A percentile compares a stretch with the other conserved stretches of the same genome.
phyloP scores from a whole-genome alignment of 2,888 invertebrate species.

The Exephanes ischioxanthus region DNA sequence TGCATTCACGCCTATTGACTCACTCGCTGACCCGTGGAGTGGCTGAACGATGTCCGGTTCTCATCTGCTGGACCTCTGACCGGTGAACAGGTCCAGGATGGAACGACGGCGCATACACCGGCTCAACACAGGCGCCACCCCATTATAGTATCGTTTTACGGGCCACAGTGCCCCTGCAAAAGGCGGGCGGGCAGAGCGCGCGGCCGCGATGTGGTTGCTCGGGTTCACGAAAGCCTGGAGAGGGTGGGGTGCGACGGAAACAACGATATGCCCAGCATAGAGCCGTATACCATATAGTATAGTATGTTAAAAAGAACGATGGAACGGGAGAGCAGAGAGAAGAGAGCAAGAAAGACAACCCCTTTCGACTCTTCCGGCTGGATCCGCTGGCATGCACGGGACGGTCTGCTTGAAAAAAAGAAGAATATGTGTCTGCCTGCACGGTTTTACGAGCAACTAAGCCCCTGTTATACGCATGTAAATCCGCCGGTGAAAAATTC shows the following conservation, averaged over 20 bases:
- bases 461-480: constrained; percentile 70
- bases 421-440: constrained; percentile 61
- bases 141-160: constrained; percentile 78
- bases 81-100: constrained; percentile 79
- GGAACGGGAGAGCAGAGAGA: constrained; percentile 21
- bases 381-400: constrained; percentile 38
- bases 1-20: constrained; percentile 78
- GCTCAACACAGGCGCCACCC: constrained; percentile 69
- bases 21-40: constrained; percentile 75
- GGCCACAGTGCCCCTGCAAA: constrained; percentile 59
- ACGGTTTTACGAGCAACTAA: constrained; percentile 67
- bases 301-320: constrained; percentile 48
- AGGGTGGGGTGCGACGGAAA: constrained; percentile 50
- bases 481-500: constrained; percentile 68
- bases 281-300: constrained; percentile 11
- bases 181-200: constrained; percentile 33
- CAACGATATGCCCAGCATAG: constrained; percentile 25
- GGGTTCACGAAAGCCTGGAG: constrained; percentile 7
- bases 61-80: constrained; percentile 81
- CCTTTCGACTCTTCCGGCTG: constrained; percentile 56
- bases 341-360: constrained; percentile 51
- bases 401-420: constrained; percentile 52
- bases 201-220: constrained; percentile 41
- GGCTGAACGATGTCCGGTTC: constrained; percentile 75
- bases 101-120: constrained; percentile 57